These are phyloP conservation scores for Troides aeacus DNA, from an alignment of 2,888 invertebrate genomes.

Conservation along the genomic window DNA sequence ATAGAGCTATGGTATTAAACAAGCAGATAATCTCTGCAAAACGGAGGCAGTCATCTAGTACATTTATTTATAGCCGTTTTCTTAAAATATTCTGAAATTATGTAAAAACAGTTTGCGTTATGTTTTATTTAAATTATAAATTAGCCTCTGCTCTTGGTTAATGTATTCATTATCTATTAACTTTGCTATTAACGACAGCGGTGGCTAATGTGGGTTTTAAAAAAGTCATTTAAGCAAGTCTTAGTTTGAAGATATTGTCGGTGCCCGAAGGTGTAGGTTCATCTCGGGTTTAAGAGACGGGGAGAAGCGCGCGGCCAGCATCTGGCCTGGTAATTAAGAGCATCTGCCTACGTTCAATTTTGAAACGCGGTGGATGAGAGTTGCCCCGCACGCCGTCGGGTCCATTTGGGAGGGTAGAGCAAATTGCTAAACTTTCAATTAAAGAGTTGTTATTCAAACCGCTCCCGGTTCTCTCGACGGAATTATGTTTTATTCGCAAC, in stretches of 20 bases:
- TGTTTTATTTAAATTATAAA: neutral
- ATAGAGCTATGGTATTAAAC: no score
- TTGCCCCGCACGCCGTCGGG: slow-evolving; percentile 69
- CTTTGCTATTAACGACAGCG: slow-evolving; percentile 51
- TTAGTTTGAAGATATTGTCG: slow-evolving; percentile 58
- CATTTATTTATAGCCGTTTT: neutral
- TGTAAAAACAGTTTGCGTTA: no score
- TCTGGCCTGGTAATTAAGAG: slow-evolving; percentile 77
- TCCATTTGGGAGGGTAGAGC: slow-evolving; percentile 77
- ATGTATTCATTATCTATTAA: slow-evolving; percentile 42
- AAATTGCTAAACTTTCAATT: slow-evolving; percentile 81
- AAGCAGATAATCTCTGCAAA: no score
- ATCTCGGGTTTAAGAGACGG: slow-evolving; percentile 66
- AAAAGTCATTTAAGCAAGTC: slow-evolving; percentile 60
- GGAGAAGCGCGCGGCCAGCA: slow-evolving; percentile 59
- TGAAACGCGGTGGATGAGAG: slow-evolving; percentile 75
- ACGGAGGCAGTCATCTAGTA: no score
- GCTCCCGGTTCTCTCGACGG: slow-evolving; percentile 62
- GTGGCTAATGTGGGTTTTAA: slow-evolving; percentile 52
- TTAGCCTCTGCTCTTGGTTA: neutral
- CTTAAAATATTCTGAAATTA: no score
- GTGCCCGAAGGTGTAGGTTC: slow-evolving; percentile 63
- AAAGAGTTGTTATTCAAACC: slow-evolving; percentile 80
- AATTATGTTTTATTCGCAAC: slow-evolving; percentile 76
- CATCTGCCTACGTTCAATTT: slow-evolving; percentile 80